Percentiles rank a stretch among this genome's conserved stretches.
phyloP scores from a whole-genome alignment of 2,113 vertebrate species.

The Fregetta grallaria region DNA sequence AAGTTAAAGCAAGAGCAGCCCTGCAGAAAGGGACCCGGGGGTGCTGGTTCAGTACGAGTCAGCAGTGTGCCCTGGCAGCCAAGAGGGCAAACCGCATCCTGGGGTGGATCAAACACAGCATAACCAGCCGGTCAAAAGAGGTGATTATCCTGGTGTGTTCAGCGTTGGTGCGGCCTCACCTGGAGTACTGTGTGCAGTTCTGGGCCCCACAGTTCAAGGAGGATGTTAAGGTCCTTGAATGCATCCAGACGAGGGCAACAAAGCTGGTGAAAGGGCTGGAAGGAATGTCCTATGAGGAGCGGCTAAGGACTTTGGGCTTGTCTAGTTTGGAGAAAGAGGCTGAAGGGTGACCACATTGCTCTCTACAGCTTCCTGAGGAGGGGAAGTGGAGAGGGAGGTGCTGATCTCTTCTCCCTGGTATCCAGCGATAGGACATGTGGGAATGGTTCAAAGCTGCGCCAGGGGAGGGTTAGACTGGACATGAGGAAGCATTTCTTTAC shows the following conservation, averaged over 20 bases:
- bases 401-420: background rate
- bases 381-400: background rate
- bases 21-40: background rate
- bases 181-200: background rate
- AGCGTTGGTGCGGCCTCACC: fast-evolving
- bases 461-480: background rate
- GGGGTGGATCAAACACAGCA: background rate
- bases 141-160: background rate
- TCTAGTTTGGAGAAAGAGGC: background rate
- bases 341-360: background rate
- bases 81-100: background rate
- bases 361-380: background rate
- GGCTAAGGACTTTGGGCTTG: background rate
- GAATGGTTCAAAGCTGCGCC: background rate
- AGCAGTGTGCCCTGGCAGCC: background rate
- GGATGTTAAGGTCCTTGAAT: background rate
- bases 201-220: background rate
- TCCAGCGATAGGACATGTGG: background rate
- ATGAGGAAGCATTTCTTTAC: background rate
- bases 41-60: background rate
- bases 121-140: background rate
- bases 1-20: background rate
- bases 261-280: background rate
- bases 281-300: background rate
- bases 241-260: background rate